These are phyloP conservation scores for Cheiracanthium punctorium DNA, from an alignment of 2,888 invertebrate genomes.

Conservation along the genomic window DNA sequence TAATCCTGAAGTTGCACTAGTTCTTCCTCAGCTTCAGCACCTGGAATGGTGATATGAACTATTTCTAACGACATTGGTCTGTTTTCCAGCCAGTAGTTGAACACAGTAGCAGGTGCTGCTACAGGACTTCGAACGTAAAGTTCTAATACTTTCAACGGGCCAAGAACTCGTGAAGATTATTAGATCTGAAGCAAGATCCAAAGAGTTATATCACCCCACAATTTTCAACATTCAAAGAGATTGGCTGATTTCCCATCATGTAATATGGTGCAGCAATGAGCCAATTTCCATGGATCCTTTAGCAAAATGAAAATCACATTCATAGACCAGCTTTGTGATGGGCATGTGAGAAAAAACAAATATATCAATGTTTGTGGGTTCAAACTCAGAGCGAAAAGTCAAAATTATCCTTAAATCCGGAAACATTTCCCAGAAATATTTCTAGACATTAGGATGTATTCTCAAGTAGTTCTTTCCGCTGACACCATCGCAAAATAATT, in stretches of 20 bases:
- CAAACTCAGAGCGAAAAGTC: background rate
- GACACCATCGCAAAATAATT: background rate
- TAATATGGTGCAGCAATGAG: too few relatives aligned
- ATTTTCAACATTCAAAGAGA: background rate
- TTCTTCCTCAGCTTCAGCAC: background rate
- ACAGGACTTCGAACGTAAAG: background rate
- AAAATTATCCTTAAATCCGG: background rate
- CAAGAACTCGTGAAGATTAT: background rate
- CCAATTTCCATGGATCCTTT: too few relatives aligned
- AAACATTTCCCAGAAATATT: slow-evolving; percentile 1
- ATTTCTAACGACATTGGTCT: background rate
- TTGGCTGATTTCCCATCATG: too few relatives aligned
- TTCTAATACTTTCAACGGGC: background rate
- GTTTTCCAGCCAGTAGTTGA: background rate
- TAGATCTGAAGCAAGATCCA: background rate
- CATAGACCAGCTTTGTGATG: background rate
- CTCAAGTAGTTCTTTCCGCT: background rate
- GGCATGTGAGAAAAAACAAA: background rate
- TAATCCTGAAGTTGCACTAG: background rate
- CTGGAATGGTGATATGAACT: background rate
- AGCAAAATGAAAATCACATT: too few relatives aligned
- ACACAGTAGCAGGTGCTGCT: background rate
- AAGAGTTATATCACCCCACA: background rate
- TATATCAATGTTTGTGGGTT: background rate
- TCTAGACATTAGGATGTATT: background rate